phyloP scores from a whole-genome alignment of 2,888 invertebrate species.

The Lordiphosa andalusiaca region DNA sequence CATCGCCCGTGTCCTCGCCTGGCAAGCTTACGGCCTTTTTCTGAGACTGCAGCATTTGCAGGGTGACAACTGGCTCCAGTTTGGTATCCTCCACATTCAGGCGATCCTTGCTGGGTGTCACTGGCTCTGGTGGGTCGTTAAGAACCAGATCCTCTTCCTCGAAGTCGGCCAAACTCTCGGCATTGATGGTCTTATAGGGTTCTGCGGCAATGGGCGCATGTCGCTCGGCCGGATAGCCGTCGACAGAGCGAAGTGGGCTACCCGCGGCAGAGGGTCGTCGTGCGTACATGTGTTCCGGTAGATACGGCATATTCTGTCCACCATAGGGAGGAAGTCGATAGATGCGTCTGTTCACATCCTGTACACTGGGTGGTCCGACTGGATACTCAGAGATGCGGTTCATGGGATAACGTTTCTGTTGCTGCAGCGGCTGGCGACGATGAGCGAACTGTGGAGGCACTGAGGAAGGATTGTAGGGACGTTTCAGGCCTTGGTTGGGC shows the following conservation, averaged over 20 bases:
- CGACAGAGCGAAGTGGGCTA: constrained; percentile 45
- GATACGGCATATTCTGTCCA: constrained; percentile 44
- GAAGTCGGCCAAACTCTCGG: constrained; percentile 63
- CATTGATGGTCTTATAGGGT: constrained; percentile 51
- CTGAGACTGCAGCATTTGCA: constrained; percentile 86
- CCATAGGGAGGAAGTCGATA: constrained; percentile 71
- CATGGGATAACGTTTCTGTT: constrained; percentile 73
- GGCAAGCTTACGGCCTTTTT: constrained; percentile 72
- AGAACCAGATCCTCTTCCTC: constrained; percentile 81
- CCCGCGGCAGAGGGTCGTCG: constrained; percentile 58
- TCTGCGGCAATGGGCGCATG: constrained; percentile 57
- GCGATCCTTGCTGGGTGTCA: constrained; percentile 72
- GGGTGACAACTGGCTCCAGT: constrained; percentile 83
- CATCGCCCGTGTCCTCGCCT: constrained; percentile 74
- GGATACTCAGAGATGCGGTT: constrained; percentile 73
- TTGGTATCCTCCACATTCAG: constrained; percentile 61
- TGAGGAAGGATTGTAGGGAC: constrained; percentile 54
- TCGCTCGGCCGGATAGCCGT: constrained; percentile 67
- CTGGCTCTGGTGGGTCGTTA: constrained; percentile 80
- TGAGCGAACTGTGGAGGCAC: constrained; percentile 77
- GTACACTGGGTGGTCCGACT: constrained; percentile 52
- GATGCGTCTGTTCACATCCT: constrained; percentile 76
- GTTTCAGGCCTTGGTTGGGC: constrained; percentile 57
- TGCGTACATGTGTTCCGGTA: constrained; percentile 60
- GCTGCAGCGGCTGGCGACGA: constrained; percentile 60